Evolutionary conservation across 2,797 vertebrate genomes (phyloP).

Genomic region (Tadarida brasiliensis): DNA sequence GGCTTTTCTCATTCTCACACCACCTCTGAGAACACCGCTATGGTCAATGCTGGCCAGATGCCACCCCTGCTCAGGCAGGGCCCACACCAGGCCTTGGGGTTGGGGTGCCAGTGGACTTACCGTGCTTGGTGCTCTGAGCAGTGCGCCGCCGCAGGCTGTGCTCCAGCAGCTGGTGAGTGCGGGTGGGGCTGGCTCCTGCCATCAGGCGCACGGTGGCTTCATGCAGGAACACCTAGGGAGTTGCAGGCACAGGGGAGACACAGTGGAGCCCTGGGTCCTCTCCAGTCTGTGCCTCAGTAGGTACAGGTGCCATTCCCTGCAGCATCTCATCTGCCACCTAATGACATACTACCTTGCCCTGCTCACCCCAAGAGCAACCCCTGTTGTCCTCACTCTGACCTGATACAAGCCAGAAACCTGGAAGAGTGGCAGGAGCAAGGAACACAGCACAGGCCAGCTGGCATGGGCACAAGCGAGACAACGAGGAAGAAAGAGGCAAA

Average conservation of each 20-base stretch:
- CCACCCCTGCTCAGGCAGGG: not conserved
- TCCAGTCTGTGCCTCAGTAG: not conserved
- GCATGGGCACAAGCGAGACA: not conserved
- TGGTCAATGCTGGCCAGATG: not conserved
- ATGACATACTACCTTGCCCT: not conserved
- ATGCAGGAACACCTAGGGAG: constrained; percentile 95
- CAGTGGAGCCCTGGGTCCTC: not conserved
- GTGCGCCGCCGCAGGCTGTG: constrained; percentile 95
- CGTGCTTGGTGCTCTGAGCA: constrained; percentile 85
- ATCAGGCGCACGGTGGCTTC: constrained; percentile 98
- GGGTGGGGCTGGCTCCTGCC: constrained; percentile 98
- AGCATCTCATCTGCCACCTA: not conserved
- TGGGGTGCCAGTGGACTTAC: constrained; percentile 63
- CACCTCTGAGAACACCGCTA: not conserved
- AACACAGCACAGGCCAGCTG: not conserved
- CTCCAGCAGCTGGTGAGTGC: constrained; percentile 98
- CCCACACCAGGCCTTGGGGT: fast-evolving
- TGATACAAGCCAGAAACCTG: not conserved
- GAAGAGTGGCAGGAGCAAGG: not conserved
- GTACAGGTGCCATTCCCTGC: not conserved
- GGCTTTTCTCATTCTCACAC: not conserved
- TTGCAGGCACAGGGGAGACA: not conserved
- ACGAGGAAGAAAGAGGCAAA: not conserved
- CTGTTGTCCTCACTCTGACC: not conserved
- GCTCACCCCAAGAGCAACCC: not conserved